phyloP scores from a whole-genome alignment of 2,797 vertebrate genomes.

The Melanotaenia pygmaea region DNA sequence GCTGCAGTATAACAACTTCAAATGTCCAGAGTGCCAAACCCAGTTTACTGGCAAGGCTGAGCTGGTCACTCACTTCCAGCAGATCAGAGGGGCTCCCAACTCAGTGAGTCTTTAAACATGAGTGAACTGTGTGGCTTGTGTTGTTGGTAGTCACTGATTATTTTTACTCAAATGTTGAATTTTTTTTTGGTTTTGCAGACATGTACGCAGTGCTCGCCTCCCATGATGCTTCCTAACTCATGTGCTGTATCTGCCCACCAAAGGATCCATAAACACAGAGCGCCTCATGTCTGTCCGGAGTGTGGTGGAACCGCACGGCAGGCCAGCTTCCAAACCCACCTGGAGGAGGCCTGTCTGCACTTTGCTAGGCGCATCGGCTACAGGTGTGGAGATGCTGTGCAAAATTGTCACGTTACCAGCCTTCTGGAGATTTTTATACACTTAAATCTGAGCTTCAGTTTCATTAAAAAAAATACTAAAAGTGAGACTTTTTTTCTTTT shows the following conservation, averaged over 20 bases:
- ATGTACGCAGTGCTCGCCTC: constrained; percentile 89
- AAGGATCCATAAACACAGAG: constrained; percentile 91
- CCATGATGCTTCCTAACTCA: constrained; percentile 93
- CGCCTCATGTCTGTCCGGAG: constrained; percentile 94
- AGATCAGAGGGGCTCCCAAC: constrained; percentile 81
- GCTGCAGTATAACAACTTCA: constrained; percentile 86
- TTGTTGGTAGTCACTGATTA: not conserved
- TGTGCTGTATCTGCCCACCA: constrained; percentile 93
- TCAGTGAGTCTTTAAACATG: constrained; percentile 72
- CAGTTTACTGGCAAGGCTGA: constrained; percentile 90
- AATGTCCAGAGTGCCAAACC: constrained; percentile 93
- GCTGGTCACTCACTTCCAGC: constrained; percentile 94
- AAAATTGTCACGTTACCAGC: too few relatives aligned
- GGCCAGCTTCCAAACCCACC: constrained; percentile 88
- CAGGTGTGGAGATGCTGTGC: constrained; percentile 80
- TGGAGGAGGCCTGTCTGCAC: constrained; percentile 93
- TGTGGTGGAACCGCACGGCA: constrained; percentile 90
- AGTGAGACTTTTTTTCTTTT: too few relatives aligned
- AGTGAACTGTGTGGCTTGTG: not conserved
- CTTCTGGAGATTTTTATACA: too few relatives aligned
- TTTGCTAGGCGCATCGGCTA: constrained; percentile 94
- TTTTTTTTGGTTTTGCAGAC: constrained; percentile 77
- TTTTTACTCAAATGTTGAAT: not conserved
- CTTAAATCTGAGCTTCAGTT: too few relatives aligned
- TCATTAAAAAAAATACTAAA: too few relatives aligned